Evolutionary conservation across 1,140 invertebrate genomes (phyloP), one percentile per base, ranked within the genome.

Genomic region (Venustaconcha ellipsiformis): DNA sequence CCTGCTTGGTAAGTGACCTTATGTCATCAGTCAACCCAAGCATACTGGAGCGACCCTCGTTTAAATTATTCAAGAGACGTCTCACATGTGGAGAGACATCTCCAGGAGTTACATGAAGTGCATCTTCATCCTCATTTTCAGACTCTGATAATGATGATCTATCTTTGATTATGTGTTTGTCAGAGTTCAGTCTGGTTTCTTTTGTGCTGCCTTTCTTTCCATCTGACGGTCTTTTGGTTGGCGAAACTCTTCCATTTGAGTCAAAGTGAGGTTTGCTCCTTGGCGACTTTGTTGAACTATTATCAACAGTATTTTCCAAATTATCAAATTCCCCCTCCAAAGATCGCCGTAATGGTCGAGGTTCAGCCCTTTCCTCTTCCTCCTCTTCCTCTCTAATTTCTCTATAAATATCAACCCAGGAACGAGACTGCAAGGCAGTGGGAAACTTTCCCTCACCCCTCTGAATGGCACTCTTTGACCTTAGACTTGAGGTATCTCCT

Each of bases 361-460:
- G 55, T 62, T 67, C 55, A 18, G 67, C 56, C 14, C 37, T 67
- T 17, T n/a, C 48, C n/a, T 60, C 26, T n/a, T 77, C 75, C 14
- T 69, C 73, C 56, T 76, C 74, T 15, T 74, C 57, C 6, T 57
- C 73, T 17, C 75, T 67, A 13, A 77, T 66, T 56, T 77, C 75
- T 12, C 57, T 57, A 23, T 77, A 77, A 30, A 77, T 77, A 67
- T 77, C 75, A n/a, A 70, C 26, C 75, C 75, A 77, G 0, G 64
- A 56, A 48, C 67, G 67, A 14, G 63, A 23, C 23, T 77, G 70
- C 67, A 77, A 72, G 18, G 37, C 20, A 67, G 26, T 67, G 18
- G 62, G 69, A 3, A 77, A 48, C 37, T 48, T 48, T 48, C 37
- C 37, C 8, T 48, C 37, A 48, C 37, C 37, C 37, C 37, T 48